Evolutionary conservation across 2,888 invertebrate genomes (phyloP).

Genomic region (Leucophenga maculata): DNA sequence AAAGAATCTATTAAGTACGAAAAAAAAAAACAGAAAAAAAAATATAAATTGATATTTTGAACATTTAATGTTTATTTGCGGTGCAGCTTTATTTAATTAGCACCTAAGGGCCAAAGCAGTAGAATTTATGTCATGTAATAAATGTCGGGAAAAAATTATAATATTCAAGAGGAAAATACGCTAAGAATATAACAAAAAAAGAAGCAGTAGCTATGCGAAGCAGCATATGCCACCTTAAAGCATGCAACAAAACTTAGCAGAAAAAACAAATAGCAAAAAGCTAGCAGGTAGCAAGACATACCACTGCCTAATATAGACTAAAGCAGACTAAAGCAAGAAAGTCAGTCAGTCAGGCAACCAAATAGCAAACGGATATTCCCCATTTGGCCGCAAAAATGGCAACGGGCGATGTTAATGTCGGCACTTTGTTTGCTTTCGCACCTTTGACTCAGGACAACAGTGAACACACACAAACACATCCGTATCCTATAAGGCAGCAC

Average conservation of each 20-base stretch:
- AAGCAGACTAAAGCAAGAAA: not conserved
- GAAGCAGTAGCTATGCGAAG: not conserved
- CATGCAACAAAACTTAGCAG: not conserved
- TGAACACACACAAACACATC: not conserved
- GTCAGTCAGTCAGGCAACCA: not conserved
- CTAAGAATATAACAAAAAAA: not conserved
- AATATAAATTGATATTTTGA: not conserved
- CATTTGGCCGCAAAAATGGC: constrained; percentile 43
- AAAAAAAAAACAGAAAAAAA: not conserved
- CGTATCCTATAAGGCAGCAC: no score
- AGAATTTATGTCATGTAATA: constrained; percentile 5
- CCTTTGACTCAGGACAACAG: constrained; percentile 4
- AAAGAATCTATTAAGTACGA: not conserved
- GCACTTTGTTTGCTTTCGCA: constrained; percentile 21
- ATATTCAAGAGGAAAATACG: not conserved
- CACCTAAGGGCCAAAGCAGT: not conserved
- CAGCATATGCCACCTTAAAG: not conserved
- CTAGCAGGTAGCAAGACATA: not conserved
- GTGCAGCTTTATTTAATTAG: constrained; percentile 11
- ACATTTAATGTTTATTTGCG: not conserved
- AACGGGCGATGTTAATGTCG: constrained; percentile 43
- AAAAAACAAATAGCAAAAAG: not conserved
- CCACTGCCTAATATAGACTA: no score
- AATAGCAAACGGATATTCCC: constrained; percentile 1
- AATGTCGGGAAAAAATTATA: not conserved